phyloP scores from a whole-genome alignment of 2,113 vertebrate genomes.

The Arothron firmamentum region DNA sequence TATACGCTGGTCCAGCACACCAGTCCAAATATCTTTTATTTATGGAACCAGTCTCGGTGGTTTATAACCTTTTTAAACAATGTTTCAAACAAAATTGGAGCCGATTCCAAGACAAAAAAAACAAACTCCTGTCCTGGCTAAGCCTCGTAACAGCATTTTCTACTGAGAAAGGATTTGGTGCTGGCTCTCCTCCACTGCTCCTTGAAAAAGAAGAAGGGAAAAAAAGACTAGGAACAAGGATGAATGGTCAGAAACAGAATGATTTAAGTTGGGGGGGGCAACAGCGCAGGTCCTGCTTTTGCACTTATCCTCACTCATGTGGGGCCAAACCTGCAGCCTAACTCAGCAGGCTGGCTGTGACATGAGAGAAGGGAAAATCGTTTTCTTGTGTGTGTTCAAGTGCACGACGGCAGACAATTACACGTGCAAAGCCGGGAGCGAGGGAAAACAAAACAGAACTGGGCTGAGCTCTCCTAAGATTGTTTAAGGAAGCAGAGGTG shows the following conservation, averaged over 20 bases:
- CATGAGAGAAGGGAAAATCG: conserved; percentile 13
- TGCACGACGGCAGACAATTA: neutral
- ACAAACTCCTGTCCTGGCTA: conserved; percentile 46
- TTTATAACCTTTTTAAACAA: conserved; percentile 35
- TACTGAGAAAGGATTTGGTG: conserved; percentile 21
- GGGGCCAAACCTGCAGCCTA: conserved; percentile 43
- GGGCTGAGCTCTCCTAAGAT: conserved; percentile 27
- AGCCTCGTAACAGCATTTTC: conserved; percentile 55
- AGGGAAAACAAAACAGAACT: neutral
- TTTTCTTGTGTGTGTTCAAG: conserved; percentile 18
- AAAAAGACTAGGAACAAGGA: conserved; percentile 37
- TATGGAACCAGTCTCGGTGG: conserved; percentile 42
- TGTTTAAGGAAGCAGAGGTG: conserved; percentile 16
- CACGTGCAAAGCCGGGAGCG: conserved; percentile 7
- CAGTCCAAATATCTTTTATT: conserved; percentile 52
- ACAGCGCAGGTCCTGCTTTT: conserved; percentile 53
- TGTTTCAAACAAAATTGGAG: conserved; percentile 47
- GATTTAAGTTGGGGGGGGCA: conserved; percentile 22
- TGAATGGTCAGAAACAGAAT: conserved; percentile 43
- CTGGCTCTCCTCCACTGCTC: conserved; percentile 23
- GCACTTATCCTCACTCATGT: conserved; percentile 49
- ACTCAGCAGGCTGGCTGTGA: conserved; percentile 56
- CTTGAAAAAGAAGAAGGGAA: conserved; percentile 1
- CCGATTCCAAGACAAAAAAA: conserved; percentile 52
- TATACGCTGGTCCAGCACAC: conserved; percentile 27